A percentile compares a stretch with the other conserved stretches of the same genome.
phyloP scores from a whole-genome alignment of 92 coral and sea anemone species.

The Zoanthus sociatus region DNA sequence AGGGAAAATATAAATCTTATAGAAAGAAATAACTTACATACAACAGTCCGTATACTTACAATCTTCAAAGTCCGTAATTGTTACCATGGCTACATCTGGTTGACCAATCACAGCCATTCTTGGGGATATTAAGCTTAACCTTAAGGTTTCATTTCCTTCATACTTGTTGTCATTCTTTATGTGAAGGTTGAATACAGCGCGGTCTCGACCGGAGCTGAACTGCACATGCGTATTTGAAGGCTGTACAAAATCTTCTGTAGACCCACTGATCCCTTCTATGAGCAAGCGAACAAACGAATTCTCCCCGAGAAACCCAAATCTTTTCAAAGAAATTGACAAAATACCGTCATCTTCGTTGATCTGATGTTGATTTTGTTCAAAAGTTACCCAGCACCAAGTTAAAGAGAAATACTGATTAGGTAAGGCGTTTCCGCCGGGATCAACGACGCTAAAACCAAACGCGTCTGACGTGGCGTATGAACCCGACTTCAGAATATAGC shows the following conservation, averaged over 20 bases:
- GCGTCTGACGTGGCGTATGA: constrained; percentile 87
- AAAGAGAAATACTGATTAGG: constrained; percentile 79
- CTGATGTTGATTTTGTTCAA: constrained; percentile 65
- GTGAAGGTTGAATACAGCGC: constrained; percentile 75
- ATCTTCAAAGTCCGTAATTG: constrained; percentile 89
- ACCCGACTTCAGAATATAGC: constrained; percentile 70
- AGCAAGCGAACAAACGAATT: constrained; percentile 80
- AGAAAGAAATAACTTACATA: not conserved
- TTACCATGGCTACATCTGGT: constrained; percentile 65
- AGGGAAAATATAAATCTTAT: too few relatives aligned
- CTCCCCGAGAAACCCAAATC: constrained; percentile 92
- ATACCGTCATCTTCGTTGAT: constrained; percentile 81
- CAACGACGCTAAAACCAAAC: constrained; percentile 80
- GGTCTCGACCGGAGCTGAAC: constrained; percentile 91
- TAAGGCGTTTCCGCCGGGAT: constrained; percentile 84
- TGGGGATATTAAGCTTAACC: constrained; percentile 74
- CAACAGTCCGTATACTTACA: constrained; percentile 61
- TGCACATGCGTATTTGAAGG: constrained; percentile 89
- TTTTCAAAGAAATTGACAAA: constrained; percentile 56
- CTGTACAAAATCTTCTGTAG: constrained; percentile 72
- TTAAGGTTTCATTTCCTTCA: constrained; percentile 76
- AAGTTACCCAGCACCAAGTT: constrained; percentile 90
- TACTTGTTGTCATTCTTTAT: constrained; percentile 75
- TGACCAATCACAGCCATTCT: constrained; percentile 82
- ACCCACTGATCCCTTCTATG: constrained; percentile 74